Conservation (phyloP, 1,140 invertebrate species). For the Orchesella cincta region DNA sequence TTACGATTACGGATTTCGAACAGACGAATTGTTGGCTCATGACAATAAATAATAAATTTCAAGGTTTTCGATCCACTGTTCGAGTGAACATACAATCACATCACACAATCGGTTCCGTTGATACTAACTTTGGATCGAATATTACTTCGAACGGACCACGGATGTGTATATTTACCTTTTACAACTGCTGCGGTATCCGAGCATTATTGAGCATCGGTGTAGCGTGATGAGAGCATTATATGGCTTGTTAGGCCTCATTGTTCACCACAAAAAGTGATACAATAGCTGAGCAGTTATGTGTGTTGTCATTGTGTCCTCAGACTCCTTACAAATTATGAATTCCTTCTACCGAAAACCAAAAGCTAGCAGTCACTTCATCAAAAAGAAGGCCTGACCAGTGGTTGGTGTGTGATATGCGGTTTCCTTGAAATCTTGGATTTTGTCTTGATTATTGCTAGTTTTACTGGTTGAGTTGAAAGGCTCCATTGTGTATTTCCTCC, state of each 20-base stretch:
- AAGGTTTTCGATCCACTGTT: conserved; percentile 17
- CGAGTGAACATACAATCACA: not conserved
- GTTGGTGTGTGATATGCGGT: conserved; percentile 1
- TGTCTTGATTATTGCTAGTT: conserved; percentile 1
- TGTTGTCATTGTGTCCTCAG: not conserved
- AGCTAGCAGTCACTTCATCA: conserved; percentile 28
- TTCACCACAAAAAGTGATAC: conserved; percentile 6
- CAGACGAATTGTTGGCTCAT: conserved; percentile 12
- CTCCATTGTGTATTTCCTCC: not conserved
- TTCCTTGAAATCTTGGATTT: conserved; percentile 19
- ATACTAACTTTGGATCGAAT: not conserved
- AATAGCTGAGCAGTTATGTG: not conserved
- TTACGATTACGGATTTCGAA: too few relatives aligned
- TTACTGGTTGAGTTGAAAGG: not conserved
- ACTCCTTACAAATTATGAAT: conserved; percentile 13
- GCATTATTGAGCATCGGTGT: not conserved
- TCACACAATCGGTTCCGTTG: conserved; percentile 10
- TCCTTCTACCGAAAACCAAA: not conserved
- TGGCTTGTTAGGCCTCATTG: conserved; percentile 24
- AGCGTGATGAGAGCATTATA: conserved; percentile 14
- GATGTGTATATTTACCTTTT: not conserved
- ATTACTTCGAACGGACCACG: not conserved
- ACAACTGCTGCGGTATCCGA: not conserved
- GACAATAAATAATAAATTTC: conserved; percentile 29
- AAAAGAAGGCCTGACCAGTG: conserved; percentile 16